These are phyloP conservation scores for Aporrectodea caliginosa DNA, from an alignment of 1,140 invertebrate genomes.

Conservation along the genomic window DNA sequence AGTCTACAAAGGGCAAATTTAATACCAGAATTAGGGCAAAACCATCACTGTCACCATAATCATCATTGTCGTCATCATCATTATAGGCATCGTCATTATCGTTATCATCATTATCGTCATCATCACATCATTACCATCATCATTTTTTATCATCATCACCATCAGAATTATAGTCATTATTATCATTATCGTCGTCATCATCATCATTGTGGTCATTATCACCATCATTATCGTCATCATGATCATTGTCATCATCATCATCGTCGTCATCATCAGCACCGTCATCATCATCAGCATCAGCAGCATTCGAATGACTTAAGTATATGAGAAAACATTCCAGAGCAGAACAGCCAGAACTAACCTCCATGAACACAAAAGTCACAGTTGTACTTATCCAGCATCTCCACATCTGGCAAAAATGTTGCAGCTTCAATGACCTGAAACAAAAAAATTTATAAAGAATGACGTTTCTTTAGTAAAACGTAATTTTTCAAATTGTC, in stretches of 20 bases:
- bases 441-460: conserved; percentile 24
- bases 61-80: no score
- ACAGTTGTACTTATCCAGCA: conserved; percentile 87
- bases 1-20: neutral
- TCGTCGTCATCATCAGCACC: neutral
- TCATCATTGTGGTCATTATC: no score
- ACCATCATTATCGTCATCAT: no score
- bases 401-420: conserved; percentile 92
- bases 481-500: neutral
- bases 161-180: neutral
- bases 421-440: conserved; percentile 86
- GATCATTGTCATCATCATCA: neutral
- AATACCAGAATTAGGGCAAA: neutral
- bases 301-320: neutral
- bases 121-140: no score
- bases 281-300: neutral
- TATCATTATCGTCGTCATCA: neutral
- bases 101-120: neutral
- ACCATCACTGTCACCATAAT: neutral
- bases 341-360: conserved; percentile 56
- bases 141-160: neutral
- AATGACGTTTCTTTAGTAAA: neutral
- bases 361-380: conserved; percentile 96
- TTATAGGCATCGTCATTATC: no score
- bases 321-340: no score